Evolutionary conservation across 2,888 invertebrate genomes (phyloP).

Genomic region (Zygothrica quintamaculata): DNA sequence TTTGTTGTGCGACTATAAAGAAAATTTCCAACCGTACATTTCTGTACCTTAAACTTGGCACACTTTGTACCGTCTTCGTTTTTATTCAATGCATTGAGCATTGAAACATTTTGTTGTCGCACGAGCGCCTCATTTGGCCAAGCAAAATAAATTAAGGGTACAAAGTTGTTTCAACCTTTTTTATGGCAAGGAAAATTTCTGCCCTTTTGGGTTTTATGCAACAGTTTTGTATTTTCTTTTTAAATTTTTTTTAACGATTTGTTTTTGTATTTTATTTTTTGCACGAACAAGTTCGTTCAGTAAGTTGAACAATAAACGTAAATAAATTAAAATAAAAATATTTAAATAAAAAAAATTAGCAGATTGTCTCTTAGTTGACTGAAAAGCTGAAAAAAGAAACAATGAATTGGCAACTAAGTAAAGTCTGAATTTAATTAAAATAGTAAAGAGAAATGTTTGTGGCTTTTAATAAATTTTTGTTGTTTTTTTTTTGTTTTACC

Average conservation of each 20-base stretch:
- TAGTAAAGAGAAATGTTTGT: too few species aligned
- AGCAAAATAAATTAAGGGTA: conserved; percentile 49
- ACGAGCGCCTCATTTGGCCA: conserved; percentile 58
- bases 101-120: conserved; percentile 57
- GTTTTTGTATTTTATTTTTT: background rate
- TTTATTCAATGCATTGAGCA: too few species aligned
- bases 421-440: too few species aligned
- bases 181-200: conserved; percentile 29
- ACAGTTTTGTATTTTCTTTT: conserved; percentile 38
- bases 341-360: too few species aligned
- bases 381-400: too few species aligned
- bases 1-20: conserved; percentile 10
- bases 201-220: conserved; percentile 36
- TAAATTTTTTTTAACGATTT: conserved; percentile 27
- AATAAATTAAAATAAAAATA: background rate
- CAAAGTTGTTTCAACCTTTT: conserved; percentile 57
- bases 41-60: conserved; percentile 35
- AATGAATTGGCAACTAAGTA: too few species aligned
- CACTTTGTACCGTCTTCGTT: conserved; percentile 20
- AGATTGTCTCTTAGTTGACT: too few species aligned
- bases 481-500: too few species aligned
- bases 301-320: background rate
- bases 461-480: too few species aligned
- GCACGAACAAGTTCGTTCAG: conserved; percentile 1
- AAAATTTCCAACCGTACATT: conserved; percentile 9